Evolutionary conservation across 2,113 vertebrate genomes (phyloP).

Genomic region (Pterocles burchelli): DNA sequence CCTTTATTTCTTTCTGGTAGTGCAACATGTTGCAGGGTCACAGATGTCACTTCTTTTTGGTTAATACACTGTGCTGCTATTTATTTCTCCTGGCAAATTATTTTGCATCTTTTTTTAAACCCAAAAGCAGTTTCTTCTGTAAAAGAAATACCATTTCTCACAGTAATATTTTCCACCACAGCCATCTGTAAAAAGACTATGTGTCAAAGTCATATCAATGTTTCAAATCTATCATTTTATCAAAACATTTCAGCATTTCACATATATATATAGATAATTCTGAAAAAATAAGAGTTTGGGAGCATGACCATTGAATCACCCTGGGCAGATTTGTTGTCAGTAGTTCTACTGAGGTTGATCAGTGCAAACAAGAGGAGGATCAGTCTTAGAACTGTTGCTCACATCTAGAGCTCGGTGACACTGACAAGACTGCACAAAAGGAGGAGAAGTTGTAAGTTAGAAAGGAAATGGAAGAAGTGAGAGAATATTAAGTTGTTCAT

Average conservation of each 20-base stretch:
- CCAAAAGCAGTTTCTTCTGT: neutral
- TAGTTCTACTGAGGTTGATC: neutral
- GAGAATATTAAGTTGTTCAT: neutral
- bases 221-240: neutral
- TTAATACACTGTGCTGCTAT: neutral
- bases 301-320: neutral
- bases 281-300: neutral
- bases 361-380: neutral
- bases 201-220: neutral
- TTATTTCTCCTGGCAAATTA: neutral
- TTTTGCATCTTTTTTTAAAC: neutral
- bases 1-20: neutral
- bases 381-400: neutral
- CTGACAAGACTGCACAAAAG: neutral
- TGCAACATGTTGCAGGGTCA: neutral
- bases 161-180: neutral
- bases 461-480: neutral
- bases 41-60: neutral
- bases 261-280: neutral
- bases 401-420: neutral
- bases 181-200: neutral
- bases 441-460: neutral
- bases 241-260: neutral
- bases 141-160: neutral
- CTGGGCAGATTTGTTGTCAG: neutral